These are phyloP conservation scores for Ibidorhyncha struthersii DNA, from an alignment of 2,113 vertebrate genomes.

Conservation along the genomic window DNA sequence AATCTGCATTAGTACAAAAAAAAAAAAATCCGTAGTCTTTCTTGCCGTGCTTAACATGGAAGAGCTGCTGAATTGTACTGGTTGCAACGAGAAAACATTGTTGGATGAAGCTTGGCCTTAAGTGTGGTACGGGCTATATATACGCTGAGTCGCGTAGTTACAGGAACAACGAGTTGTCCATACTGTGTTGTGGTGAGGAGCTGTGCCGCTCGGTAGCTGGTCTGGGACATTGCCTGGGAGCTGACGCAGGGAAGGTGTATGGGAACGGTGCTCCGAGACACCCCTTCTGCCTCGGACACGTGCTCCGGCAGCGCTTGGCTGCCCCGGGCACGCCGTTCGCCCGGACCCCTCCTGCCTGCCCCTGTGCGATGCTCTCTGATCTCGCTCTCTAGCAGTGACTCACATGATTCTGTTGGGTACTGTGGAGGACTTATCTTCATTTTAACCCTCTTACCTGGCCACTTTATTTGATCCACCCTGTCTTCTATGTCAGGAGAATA, in stretches of 20 bases:
- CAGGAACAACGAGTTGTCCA: fast-evolving
- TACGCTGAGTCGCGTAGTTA: fast-evolving
- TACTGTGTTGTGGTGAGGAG: too few relatives aligned
- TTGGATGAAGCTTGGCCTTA: background rate
- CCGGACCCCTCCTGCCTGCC: too few relatives aligned
- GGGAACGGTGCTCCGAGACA: too few relatives aligned
- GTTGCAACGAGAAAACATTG: too few relatives aligned
- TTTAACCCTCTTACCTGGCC: too few relatives aligned
- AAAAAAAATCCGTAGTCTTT: background rate
- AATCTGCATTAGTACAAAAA: background rate
- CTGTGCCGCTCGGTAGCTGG: too few relatives aligned
- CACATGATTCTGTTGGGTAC: too few relatives aligned
- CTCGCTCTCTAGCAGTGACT: too few relatives aligned
- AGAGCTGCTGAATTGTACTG: background rate
- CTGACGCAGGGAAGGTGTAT: fast-evolving
- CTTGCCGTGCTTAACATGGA: background rate
- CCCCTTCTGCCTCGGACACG: background rate
- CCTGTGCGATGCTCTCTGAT: too few relatives aligned
- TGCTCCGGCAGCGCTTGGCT: background rate
- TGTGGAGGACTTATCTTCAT: too few relatives aligned
- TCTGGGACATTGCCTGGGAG: too few relatives aligned
- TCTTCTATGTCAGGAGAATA: background rate
- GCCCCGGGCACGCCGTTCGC: too few relatives aligned
- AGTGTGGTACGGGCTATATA: fast-evolving
- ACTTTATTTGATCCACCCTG: background rate